phyloP scores from a whole-genome alignment of 2,113 vertebrate genomes.

The Notothenia rossii region DNA sequence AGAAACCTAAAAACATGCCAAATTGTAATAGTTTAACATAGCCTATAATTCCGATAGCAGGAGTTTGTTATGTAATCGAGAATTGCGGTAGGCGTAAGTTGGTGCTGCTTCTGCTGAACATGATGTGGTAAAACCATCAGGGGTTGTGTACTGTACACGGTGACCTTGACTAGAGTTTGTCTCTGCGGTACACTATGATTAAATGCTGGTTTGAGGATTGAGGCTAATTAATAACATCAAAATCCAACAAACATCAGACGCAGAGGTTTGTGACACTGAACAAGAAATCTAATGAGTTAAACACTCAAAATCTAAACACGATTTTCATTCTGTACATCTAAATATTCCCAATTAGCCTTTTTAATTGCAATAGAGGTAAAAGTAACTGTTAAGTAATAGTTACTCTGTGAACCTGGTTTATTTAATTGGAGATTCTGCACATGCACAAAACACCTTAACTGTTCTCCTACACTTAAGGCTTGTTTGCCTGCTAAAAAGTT shows the following conservation, averaged over 20 bases:
- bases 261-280: background rate
- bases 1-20: background rate
- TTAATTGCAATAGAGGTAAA: too few relatives aligned
- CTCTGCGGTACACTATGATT: constrained; percentile 20
- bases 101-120: constrained; percentile 18
- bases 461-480: too few relatives aligned
- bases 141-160: constrained; percentile 23
- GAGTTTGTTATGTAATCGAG: constrained; percentile 46
- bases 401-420: too few relatives aligned
- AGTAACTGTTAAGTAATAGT: too few relatives aligned
- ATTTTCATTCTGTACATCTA: background rate
- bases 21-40: constrained; percentile 7
- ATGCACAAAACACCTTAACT: too few relatives aligned
- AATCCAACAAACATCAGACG: background rate
- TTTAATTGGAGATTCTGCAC: too few relatives aligned
- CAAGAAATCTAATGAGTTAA: constrained; percentile 17
- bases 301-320: background rate
- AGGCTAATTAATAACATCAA: constrained; percentile 46
- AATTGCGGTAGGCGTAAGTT: constrained; percentile 1
- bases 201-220: constrained; percentile 47
- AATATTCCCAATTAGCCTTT: constrained; percentile 6
- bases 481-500: too few relatives aligned
- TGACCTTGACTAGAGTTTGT: constrained; percentile 27
- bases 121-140: constrained; percentile 55
- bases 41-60: constrained; percentile 12